Percentiles rank a stretch among this genome's conserved stretches.
These are phyloP conservation scores for Gadus macrocephalus DNA, from an alignment of 2,113 vertebrate genomes.

Conservation along the genomic window DNA sequence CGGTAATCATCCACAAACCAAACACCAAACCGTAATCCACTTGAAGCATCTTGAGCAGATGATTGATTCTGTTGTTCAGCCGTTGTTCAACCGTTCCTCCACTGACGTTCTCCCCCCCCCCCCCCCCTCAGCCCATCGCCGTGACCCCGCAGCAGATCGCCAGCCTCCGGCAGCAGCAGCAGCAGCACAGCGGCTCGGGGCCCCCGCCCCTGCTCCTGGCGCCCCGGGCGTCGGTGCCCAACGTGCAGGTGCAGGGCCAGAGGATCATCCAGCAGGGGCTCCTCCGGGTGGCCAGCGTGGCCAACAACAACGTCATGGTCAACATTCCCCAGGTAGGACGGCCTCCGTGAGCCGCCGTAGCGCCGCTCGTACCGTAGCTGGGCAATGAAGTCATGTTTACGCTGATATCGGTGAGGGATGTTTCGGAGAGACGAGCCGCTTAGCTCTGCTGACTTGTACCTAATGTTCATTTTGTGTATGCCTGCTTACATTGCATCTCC, in stretches of 20 bases:
- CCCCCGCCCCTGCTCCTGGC: slow-evolving; percentile 91
- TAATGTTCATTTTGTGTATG: too few relatives aligned
- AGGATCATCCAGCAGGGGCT: slow-evolving; percentile 96
- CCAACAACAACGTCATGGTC: slow-evolving; percentile 87
- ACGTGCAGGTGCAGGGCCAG: slow-evolving; percentile 92
- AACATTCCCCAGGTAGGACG: slow-evolving; percentile 80
- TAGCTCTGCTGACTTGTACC: too few relatives aligned
- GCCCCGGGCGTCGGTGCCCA: slow-evolving; percentile 88
- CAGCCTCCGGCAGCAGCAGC: slow-evolving; percentile 87
- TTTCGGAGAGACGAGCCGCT: too few relatives aligned
- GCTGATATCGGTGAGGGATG: too few relatives aligned
- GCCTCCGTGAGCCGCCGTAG: background rate
- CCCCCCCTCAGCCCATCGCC: slow-evolving; percentile 70
- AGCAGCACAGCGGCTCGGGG: slow-evolving; percentile 87
- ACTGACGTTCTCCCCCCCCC: too few relatives aligned
- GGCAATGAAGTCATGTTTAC: too few relatives aligned
- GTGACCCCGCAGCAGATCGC: slow-evolving; percentile 90
- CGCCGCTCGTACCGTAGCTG: background rate
- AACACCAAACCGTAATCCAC: background rate
- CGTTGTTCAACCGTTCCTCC: too few relatives aligned
- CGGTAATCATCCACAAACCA: background rate
- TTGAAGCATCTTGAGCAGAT: too few relatives aligned
- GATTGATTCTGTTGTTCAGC: too few relatives aligned
- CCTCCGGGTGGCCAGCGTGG: slow-evolving; percentile 91
- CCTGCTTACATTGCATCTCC: too few relatives aligned